Conservation (phyloP, 2,888 invertebrate genomes). For the Notodonta ziczac region DNA sequence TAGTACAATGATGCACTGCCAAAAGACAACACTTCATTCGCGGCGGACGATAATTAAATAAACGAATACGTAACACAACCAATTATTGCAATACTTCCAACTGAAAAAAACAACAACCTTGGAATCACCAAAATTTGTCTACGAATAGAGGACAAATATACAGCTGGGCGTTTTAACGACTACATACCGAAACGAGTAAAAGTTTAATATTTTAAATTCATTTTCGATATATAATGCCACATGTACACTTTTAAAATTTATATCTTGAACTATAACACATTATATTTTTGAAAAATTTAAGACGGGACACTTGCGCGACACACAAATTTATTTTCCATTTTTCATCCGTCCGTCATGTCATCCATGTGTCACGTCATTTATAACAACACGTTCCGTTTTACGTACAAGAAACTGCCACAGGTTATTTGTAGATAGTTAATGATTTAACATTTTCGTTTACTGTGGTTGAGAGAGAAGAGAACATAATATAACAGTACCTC, state of each 20-base stretch:
- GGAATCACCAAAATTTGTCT: conserved; percentile 57
- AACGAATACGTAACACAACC: conserved; percentile 63
- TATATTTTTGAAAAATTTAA: conserved; percentile 16
- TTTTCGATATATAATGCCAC: conserved; percentile 35
- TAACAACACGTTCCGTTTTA: conserved; percentile 54
- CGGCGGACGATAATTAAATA: conserved; percentile 70
- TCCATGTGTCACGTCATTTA: not conserved
- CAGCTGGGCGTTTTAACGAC: conserved; percentile 32
- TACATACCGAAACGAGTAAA: conserved; percentile 59
- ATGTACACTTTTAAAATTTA: conserved; percentile 30
- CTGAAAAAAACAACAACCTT: conserved; percentile 75
- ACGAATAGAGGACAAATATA: conserved; percentile 48
- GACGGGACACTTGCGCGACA: conserved; percentile 31
- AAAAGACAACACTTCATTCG: conserved; percentile 52
- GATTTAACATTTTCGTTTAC: too few relatives aligned
- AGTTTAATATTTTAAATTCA: conserved; percentile 38
- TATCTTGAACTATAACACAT: conserved; percentile 8
- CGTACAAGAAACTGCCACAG: not conserved
- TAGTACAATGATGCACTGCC: conserved; percentile 46
- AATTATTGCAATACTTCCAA: conserved; percentile 61
- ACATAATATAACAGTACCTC: too few relatives aligned
- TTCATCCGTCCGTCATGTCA: conserved; percentile 34
- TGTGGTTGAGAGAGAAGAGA: too few relatives aligned
- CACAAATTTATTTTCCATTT: conserved; percentile 38
- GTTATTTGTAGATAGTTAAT: too few relatives aligned